Evolutionary conservation across 2,797 vertebrate genomes (phyloP).

Genomic region (Paramormyrops hopkinsi): DNA sequence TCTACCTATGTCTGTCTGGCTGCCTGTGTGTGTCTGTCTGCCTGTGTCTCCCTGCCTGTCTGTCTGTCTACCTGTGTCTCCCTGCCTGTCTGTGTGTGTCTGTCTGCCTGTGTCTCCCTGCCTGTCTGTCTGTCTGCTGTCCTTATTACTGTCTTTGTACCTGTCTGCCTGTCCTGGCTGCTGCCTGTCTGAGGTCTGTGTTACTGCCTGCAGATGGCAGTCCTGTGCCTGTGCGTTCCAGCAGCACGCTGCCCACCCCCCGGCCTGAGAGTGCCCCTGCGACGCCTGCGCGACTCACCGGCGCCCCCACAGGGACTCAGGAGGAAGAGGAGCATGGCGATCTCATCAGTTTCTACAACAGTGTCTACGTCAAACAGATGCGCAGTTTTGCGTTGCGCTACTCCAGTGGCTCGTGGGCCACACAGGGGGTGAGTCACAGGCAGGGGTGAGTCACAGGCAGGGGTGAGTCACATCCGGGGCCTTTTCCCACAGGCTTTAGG

Average conservation of each 20-base stretch:
- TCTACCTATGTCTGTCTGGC: neutral
- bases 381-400: constrained; percentile 75
- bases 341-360: constrained; percentile 87
- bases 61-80: neutral
- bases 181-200: constrained; percentile 56
- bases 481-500: neutral
- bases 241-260: constrained; percentile 73
- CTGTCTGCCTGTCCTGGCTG: neutral
- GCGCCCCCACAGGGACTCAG: constrained; percentile 52
- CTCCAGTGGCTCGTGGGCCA: constrained; percentile 42
- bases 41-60: neutral
- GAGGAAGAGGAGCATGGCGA: constrained; percentile 76
- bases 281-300: constrained; percentile 57
- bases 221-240: constrained; percentile 72
- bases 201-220: constrained; percentile 70
- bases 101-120: no score
- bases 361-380: constrained; percentile 74
- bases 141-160: neutral
- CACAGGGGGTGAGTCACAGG: constrained; percentile 38
- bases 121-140: neutral
- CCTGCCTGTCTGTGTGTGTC: no score
- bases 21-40: neutral
- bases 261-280: constrained; percentile 65
- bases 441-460: neutral
- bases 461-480: neutral